Base-by-base conservation (phyloP, 2,113 vertebrate genomes). In the Cynoglossus semilaevis region DNA sequence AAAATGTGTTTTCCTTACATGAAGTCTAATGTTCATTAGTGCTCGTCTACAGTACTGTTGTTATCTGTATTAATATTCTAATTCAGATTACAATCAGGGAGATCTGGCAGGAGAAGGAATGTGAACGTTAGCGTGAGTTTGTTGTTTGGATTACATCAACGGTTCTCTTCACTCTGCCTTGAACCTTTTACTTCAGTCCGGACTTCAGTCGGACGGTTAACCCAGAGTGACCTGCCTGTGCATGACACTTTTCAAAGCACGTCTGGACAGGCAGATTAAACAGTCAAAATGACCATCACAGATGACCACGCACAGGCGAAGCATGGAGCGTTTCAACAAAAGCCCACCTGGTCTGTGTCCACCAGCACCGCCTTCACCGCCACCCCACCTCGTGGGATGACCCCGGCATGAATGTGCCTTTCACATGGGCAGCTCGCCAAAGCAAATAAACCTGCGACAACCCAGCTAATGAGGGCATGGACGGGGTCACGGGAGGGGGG, bases 371-470 rank as follows among this genome's bases (percentile, higher is more conserved):
- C 1, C 38, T 29, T 45, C 37, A 22, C 34, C 56, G 62, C 74
- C 76, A 76, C 81, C 61, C 76, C 44, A 49, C 11, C 52, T 73
- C 44, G 42, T 16, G 44, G 52, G 51, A 49, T 80, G 76, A 79
- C 77, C 74, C 60, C 69, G 74, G 54, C 70, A 56, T 9, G 64
- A 79, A 74, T 45, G 43, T 77, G 76, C 65, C 73, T 80, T 84
- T 87, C 85, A 88, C 80, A 88, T 60, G 19, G 87, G 82, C 82
- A 45, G 43, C 60, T 22, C 53, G 81, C 86, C 86, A 90, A 91
- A 87, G 85, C 70, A 90, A 91, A 90, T 88, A 91, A 88, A 90
- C 73, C 82, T 86, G 84, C 78, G 67, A 76, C 78, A 73, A 78
- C 65, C 82, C 74, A 79, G 79, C 75, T 88, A 90, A 89, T 76